phyloP scores from a whole-genome alignment of 2,888 invertebrate species.

The Xiphydria camelus region DNA sequence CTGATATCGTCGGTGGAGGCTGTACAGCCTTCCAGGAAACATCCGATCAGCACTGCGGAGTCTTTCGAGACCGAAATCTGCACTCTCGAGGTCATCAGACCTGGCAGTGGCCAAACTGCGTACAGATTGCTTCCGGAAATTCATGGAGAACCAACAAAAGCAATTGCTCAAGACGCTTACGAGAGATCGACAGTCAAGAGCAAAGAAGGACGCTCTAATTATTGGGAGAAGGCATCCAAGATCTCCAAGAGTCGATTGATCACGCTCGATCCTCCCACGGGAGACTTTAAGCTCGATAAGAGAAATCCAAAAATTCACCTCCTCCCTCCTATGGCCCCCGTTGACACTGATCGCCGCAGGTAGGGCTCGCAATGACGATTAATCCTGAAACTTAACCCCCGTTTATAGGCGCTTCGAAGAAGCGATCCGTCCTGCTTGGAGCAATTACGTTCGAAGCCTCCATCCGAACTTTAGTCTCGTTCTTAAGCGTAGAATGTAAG shows the following conservation, averaged over 20 bases:
- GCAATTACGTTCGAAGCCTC: conserved; percentile 48
- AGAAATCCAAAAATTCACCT: conserved; percentile 26
- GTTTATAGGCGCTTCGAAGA: conserved; percentile 42
- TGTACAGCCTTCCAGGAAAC: no score
- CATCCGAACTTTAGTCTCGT: conserved; percentile 54
- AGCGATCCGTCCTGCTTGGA: conserved; percentile 46
- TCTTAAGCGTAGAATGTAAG: conserved; percentile 54
- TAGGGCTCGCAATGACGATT: no score
- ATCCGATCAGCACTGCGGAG: no score
- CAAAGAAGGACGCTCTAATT: conserved; percentile 3
- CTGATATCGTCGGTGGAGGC: conserved; percentile 36
- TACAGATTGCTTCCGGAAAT: not conserved
- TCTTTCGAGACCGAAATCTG: no score
- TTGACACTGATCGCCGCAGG: no score
- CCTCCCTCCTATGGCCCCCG: conserved; percentile 34
- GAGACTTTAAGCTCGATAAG: conserved; percentile 18
- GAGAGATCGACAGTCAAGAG: no score
- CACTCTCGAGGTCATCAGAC: no score
- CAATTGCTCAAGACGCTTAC: no score
- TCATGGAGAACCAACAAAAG: not conserved
- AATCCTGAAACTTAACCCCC: no score
- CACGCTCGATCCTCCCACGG: conserved; percentile 21
- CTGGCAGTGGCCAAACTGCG: no score
- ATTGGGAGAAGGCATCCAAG: conserved; percentile 31
- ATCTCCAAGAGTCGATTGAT: conserved; percentile 28